Base-by-base conservation (phyloP, 1,140 invertebrate genomes). In the Drosophila fuyamai region DNA sequence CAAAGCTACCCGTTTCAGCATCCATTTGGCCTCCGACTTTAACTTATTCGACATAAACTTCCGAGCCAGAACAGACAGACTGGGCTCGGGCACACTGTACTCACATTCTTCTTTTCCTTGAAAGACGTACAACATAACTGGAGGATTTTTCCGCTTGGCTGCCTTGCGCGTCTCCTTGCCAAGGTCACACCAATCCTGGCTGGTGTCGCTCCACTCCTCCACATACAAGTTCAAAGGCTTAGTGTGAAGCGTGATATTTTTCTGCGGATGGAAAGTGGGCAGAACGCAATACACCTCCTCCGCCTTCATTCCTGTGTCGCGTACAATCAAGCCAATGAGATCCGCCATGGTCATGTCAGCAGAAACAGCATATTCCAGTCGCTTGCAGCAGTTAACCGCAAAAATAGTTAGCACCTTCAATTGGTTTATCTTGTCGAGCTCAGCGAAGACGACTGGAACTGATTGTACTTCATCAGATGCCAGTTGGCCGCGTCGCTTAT, bases 341-440 rank as follows among this genome's bases (percentile, higher is more conserved):
- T 73, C 10, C 0, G 23, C 0, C 65, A 72, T 61, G 10, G 62
- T 75, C 65, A 93, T 94, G n/a, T 92, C 79, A 4, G 93, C 92
- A 74, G 94, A 92, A 41, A 95, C 93, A 81, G 94, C 94, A 91
- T 94, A 95, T 29, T 93, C 94, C 16, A 94, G 88, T 18, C 92
- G 92, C 50, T 93, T 90, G 68, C 94, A 93, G 16, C 93, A 94
- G 13, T 93, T 89, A 0, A 95, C 93, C 43, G 93, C 94, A 79
- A 95, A 96, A 14, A 96, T 91, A 38, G 94, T 94, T 0, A 96
- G 90, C 55, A 96, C 94, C 85, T 94, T 94, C 44, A 93, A 93
- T 12, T 91, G 51, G 32, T 95, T 76, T 65, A 94, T 91, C 58
- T 80, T 78, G 86, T 94, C 92, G 13, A 95, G 82, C 18, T 92